Conservation (phyloP, 1,140 invertebrate species). For the Sitobion miscanthi region DNA sequence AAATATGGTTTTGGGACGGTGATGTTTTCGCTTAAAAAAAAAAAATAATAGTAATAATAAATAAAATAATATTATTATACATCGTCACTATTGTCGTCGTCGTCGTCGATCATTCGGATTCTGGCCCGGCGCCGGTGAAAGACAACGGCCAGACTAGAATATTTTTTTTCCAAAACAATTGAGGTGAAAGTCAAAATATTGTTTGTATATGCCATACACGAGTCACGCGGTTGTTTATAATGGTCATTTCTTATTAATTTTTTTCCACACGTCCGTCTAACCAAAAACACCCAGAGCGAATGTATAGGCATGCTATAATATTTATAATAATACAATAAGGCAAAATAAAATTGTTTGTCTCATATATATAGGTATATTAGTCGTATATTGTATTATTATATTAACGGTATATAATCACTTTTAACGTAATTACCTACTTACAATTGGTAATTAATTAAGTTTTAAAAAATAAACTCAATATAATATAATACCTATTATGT, state of each 20-base stretch:
- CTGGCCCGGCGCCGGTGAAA: not conserved
- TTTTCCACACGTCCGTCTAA: not conserved
- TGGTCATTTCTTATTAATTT: not conserved
- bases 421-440: too few species aligned
- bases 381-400: too few species aligned
- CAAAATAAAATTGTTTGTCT: too few species aligned
- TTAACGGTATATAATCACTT: too few species aligned
- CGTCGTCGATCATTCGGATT: not conserved
- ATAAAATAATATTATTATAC: not conserved
- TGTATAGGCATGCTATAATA: too few species aligned
- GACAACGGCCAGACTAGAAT: not conserved
- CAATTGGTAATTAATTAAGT: too few species aligned
- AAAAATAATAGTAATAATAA: not conserved
- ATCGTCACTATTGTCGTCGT: not conserved
- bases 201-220: not conserved
- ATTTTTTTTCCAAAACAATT: constrained; percentile 21
- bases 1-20: not conserved
- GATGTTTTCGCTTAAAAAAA: not conserved
- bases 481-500: too few species aligned
- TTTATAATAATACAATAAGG: too few species aligned
- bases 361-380: too few species aligned
- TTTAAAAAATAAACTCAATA: too few species aligned
- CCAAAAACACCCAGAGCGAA: not conserved
- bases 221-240: constrained; percentile 15
- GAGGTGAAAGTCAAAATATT: constrained; percentile 35